These are phyloP conservation scores for Brachypalpus laphriformis DNA, from an alignment of 2,888 invertebrate genomes.

Conservation along the genomic window DNA sequence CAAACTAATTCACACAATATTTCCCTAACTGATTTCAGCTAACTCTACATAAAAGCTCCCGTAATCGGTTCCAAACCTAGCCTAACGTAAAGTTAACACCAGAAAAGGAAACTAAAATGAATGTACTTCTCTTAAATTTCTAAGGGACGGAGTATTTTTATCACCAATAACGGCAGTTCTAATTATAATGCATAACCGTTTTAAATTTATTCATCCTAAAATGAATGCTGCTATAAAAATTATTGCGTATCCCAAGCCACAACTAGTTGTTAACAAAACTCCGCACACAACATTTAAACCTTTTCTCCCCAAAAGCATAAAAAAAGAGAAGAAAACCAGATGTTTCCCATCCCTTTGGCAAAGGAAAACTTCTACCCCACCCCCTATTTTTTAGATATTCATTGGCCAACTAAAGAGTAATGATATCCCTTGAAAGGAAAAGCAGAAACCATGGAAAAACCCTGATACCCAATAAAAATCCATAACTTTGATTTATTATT, in stretches of 20 bases:
- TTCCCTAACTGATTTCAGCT: too few species aligned
- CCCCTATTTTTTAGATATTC: not conserved
- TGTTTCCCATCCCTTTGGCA: not conserved
- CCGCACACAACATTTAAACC: not conserved
- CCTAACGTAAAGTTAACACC: too few species aligned
- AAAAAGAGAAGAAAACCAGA: not conserved
- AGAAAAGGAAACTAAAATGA: too few species aligned
- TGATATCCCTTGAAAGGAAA: not conserved
- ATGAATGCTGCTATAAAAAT: not conserved
- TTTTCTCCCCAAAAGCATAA: not conserved
- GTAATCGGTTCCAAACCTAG: too few species aligned
- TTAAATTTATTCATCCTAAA: not conserved
- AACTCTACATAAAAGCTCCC: too few species aligned
- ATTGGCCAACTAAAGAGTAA: conserved; percentile 16
- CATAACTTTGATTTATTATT: conserved; percentile 30
- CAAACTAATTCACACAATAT: too few species aligned
- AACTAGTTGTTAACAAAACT: not conserved
- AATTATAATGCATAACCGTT: not conserved
- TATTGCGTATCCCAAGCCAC: not conserved
- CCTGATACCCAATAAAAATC: conserved; percentile 3
- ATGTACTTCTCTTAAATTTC: too few species aligned
- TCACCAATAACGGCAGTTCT: not conserved
- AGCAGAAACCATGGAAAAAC: conserved; percentile 4
- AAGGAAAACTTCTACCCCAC: not conserved
- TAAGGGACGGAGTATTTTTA: not conserved